A percentile compares a stretch with the other conserved stretches of the same genome.
These are phyloP conservation scores for Poeciliopsis gracilis DNA, from an alignment of 2,797 vertebrate genomes.

Conservation along the genomic window DNA sequence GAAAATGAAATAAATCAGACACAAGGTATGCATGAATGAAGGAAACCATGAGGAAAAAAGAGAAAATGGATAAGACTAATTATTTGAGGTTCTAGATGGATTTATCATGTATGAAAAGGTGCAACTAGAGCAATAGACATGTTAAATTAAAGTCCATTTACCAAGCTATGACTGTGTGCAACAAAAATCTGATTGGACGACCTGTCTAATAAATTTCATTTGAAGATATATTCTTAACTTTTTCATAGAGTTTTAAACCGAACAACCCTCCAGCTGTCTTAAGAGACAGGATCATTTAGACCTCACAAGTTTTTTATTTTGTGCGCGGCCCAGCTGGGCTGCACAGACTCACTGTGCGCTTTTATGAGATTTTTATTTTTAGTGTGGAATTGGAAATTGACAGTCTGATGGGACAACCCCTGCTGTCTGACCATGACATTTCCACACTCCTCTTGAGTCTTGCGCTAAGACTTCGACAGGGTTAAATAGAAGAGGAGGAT, in stretches of 20 bases:
- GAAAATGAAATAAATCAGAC: constrained; percentile 76
- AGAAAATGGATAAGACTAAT: constrained; percentile 60
- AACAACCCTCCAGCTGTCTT: not conserved
- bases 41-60: constrained; percentile 72
- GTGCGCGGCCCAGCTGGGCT: too few species aligned
- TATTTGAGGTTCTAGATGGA: constrained; percentile 38
- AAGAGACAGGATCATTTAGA: too few species aligned
- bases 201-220: not conserved
- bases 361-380: too few species aligned
- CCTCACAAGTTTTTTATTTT: too few species aligned
- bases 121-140: constrained; percentile 35
- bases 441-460: too few species aligned
- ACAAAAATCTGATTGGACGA: not conserved
- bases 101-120: constrained; percentile 64
- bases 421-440: too few species aligned
- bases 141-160: constrained; percentile 21
- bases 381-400: too few species aligned
- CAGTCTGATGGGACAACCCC: too few species aligned
- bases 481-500: not conserved
- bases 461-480: too few species aligned
- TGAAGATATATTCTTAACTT: not conserved
- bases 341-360: too few species aligned
- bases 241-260: not conserved
- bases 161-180: not conserved
- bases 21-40: constrained; percentile 69